Evolutionary conservation across 2,888 invertebrate species (phyloP).

Genomic region (Microctonus brassicae): DNA sequence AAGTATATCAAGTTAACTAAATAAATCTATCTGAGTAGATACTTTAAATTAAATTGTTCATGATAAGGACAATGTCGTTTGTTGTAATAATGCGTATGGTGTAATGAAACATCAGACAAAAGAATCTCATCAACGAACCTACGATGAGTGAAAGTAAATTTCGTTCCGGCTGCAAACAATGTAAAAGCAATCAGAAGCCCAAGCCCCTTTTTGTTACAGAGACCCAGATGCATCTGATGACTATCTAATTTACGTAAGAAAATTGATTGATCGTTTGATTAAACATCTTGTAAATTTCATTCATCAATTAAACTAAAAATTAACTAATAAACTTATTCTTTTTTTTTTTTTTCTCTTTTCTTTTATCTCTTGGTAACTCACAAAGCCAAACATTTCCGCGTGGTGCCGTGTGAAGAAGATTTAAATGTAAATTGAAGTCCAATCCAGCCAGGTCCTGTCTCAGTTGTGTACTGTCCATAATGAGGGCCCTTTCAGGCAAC

Average conservation of each 20-base stretch:
- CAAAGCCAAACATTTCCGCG: constrained; percentile 75
- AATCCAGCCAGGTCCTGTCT: constrained; percentile 73
- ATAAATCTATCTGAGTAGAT: not conserved
- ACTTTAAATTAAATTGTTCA: not conserved
- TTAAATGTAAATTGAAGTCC: constrained; percentile 71
- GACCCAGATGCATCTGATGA: not conserved
- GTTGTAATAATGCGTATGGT: too few species aligned
- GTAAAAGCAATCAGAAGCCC: not conserved
- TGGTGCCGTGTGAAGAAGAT: constrained; percentile 72
- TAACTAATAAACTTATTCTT: not conserved
- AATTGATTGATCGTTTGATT: not conserved
- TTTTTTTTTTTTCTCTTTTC: not conserved
- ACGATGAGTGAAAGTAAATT: not conserved
- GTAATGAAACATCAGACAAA: not conserved
- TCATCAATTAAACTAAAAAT: not conserved
- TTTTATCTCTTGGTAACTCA: constrained; percentile 63
- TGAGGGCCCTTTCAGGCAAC: constrained; percentile 72
- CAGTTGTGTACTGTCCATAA: constrained; percentile 72
- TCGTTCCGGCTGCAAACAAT: not conserved
- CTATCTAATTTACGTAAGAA: not conserved
- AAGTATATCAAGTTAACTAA: not conserved
- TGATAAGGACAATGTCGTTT: not conserved
- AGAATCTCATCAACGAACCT: not conserved
- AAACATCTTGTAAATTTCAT: not conserved
- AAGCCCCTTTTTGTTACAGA: not conserved